phyloP scores from a whole-genome alignment of 2,888 invertebrate genomes.

The Tetheella fluctuosa region DNA sequence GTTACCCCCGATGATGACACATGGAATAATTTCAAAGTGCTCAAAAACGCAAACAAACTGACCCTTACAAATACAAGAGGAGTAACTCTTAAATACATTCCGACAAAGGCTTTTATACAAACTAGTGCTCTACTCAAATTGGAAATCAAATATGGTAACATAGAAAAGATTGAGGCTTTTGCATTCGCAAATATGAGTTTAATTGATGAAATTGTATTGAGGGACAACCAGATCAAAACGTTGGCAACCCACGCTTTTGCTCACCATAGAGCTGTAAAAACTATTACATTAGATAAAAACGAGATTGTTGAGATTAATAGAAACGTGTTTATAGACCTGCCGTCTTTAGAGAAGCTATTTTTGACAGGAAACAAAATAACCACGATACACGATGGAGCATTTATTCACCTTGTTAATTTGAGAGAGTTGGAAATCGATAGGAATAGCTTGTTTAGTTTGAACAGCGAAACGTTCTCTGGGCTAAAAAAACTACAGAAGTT shows the following conservation, averaged over 20 bases:
- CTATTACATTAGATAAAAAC: slow-evolving; percentile 88
- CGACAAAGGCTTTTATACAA: slow-evolving; percentile 85
- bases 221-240: slow-evolving; percentile 86
- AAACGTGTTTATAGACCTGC: slow-evolving; percentile 89
- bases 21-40: slow-evolving; percentile 87
- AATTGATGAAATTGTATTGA: slow-evolving; percentile 86
- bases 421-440: slow-evolving; percentile 90
- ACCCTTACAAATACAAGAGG: slow-evolving; percentile 87
- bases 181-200: slow-evolving; percentile 89
- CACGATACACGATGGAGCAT: slow-evolving; percentile 93
- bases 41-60: slow-evolving; percentile 86
- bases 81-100: slow-evolving; percentile 86
- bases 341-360: slow-evolving; percentile 87
- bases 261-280: slow-evolving; percentile 85
- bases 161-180: slow-evolving; percentile 86
- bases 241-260: slow-evolving; percentile 87
- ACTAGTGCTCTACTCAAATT: slow-evolving; percentile 82
- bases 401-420: slow-evolving; percentile 87
- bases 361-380: slow-evolving; percentile 94
- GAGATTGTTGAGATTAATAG: slow-evolving; percentile 88
- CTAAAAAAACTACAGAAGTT: slow-evolving; percentile 87
- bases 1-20: slow-evolving; percentile 84
- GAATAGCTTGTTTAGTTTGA: slow-evolving; percentile 88
- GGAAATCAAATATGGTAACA: slow-evolving; percentile 87
- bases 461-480: slow-evolving; percentile 90